These are phyloP conservation scores for Oncorhynchus kisutch DNA, from an alignment of 2,113 vertebrate genomes.

Conservation along the genomic window DNA sequence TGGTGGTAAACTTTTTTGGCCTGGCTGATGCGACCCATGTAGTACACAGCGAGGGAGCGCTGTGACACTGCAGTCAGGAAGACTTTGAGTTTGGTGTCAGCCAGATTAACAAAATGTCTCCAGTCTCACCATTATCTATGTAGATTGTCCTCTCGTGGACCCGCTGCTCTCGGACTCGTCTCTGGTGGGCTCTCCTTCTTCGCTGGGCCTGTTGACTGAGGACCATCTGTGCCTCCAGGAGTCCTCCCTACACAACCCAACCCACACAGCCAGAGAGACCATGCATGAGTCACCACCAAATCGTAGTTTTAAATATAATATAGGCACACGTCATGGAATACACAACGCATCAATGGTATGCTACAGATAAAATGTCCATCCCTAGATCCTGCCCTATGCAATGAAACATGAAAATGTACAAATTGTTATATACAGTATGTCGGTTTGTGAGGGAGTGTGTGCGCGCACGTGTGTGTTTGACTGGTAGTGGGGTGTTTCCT, in stretches of 20 bases:
- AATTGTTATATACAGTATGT: background rate
- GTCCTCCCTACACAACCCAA: constrained; percentile 27
- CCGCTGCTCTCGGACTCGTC: constrained; percentile 39
- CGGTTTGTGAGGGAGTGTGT: constrained; percentile 4
- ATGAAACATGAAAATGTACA: no score
- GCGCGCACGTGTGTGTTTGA: background rate
- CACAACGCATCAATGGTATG: no score
- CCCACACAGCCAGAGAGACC: no score
- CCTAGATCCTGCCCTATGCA: no score
- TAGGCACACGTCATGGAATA: no score
- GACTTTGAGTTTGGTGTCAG: no score
- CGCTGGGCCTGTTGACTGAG: constrained; percentile 43
- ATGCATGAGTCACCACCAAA: no score
- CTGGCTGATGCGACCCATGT: no score
- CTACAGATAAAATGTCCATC: no score
- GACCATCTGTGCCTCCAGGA: constrained; percentile 58
- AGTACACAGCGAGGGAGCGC: no score
- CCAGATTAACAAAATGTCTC: background rate
- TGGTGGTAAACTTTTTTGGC: background rate
- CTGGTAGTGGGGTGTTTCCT: constrained; percentile 29
- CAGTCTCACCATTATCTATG: constrained; percentile 33
- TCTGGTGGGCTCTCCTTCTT: constrained; percentile 40
- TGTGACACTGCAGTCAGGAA: no score
- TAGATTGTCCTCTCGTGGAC: constrained; percentile 33
- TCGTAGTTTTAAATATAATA: no score